A percentile compares a stretch with the other conserved stretches of the same genome.
phyloP scores from a whole-genome alignment of 2,113 vertebrate species.

The pig (Sus scrofa) region DNA sequence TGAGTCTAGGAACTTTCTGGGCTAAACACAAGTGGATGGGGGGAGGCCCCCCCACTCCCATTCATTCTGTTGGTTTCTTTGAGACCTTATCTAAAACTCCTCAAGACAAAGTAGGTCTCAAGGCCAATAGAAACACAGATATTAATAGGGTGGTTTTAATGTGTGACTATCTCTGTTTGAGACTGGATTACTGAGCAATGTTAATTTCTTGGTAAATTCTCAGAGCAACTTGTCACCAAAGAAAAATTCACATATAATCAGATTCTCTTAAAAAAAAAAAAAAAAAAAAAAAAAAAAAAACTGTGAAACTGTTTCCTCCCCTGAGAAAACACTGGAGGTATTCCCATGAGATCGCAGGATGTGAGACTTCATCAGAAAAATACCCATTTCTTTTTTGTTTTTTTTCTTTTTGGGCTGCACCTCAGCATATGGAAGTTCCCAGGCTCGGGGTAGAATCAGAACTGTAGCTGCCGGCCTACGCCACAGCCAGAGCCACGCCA shows the following conservation, averaged over 20 bases:
- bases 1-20: background rate
- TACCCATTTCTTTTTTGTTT: background rate
- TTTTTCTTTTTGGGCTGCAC: too few species aligned
- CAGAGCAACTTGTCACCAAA: background rate
- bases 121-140: background rate
- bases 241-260: constrained; percentile 1
- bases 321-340: background rate
- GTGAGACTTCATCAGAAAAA: background rate
- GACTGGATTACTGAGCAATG: background rate
- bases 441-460: too few species aligned
- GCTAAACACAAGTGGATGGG: background rate
- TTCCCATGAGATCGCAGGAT: background rate
- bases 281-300: background rate
- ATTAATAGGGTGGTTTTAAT: background rate
- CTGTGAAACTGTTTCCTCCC: background rate
- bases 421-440: too few species aligned
- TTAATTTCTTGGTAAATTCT: constrained; percentile 20
- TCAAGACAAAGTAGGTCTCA: background rate
- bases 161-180: background rate
- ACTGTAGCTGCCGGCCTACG: too few species aligned
- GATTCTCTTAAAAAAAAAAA: background rate
- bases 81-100: background rate
- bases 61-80: background rate
- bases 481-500: too few species aligned
- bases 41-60: background rate